Conservation (phyloP, 2,888 invertebrate genomes). For the Apotomis betuletana region DNA sequence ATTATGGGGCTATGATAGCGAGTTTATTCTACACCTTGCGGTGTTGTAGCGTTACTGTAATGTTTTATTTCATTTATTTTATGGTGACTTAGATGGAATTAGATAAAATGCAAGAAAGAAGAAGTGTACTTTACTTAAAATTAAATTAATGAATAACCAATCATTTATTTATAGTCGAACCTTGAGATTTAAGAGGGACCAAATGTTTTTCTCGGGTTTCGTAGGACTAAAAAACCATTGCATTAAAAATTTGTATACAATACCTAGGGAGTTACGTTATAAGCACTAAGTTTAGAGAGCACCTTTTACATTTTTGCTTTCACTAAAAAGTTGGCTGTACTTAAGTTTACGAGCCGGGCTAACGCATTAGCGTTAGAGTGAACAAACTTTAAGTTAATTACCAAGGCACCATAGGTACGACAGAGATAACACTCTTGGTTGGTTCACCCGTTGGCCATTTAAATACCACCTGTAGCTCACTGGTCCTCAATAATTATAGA, state of each 20-base stretch:
- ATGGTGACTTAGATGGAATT: background rate
- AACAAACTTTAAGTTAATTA: conserved; percentile 39
- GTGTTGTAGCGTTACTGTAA: conserved; percentile 7
- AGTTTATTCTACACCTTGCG: conserved; percentile 20
- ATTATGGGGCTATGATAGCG: conserved; percentile 22
- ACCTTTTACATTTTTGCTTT: conserved; percentile 1
- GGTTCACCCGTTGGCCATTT: conserved; percentile 53
- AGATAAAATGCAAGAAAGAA: background rate
- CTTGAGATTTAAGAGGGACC: too few species aligned
- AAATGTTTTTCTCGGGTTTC: too few species aligned
- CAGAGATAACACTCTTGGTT: conserved; percentile 49
- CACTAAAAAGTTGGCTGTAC: background rate
- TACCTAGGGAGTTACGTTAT: too few species aligned
- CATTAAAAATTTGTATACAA: too few species aligned
- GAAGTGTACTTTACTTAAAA: too few species aligned
- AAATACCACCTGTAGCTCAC: conserved; percentile 73
- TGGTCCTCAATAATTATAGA: conserved; percentile 65
- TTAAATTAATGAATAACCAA: too few species aligned
- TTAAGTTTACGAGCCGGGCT: conserved; percentile 25
- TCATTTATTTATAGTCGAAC: too few species aligned
- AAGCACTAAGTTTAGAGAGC: background rate
- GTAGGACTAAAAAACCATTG: too few species aligned
- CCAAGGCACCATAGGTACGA: conserved; percentile 25
- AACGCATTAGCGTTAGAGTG: conserved; percentile 28
- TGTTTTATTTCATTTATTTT: conserved; percentile 21